phyloP scores from a whole-genome alignment of 2,888 invertebrate genomes.

The Eupeodes luniger region DNA sequence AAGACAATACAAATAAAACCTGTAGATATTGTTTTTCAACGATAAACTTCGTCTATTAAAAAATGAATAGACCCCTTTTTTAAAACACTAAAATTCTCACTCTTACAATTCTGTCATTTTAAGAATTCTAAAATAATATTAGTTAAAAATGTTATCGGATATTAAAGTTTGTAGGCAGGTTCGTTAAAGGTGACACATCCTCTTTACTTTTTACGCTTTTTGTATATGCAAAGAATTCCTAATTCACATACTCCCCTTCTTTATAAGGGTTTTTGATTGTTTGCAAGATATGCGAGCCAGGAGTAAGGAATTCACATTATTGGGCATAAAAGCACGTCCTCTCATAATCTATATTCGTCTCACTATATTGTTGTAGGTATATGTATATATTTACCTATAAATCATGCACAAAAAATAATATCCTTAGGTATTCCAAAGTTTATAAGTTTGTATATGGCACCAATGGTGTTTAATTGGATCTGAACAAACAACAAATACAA shows the following conservation, averaged over 20 bases:
- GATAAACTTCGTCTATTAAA: no score
- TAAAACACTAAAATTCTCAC: no score
- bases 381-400: background rate
- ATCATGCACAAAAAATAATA: conserved; percentile 24
- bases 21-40: no score
- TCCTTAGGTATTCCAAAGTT: conserved; percentile 43
- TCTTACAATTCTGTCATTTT: no score
- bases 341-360: conserved; percentile 16
- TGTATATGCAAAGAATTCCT: conserved; percentile 4
- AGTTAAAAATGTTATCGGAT: no score
- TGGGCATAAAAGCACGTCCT: conserved; percentile 44
- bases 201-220: background rate
- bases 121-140: no score
- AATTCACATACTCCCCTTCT: conserved; percentile 14
- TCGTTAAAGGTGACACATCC: background rate
- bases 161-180: no score
- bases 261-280: conserved; percentile 3
- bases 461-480: conserved; percentile 58
- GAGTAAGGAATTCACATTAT: conserved; percentile 23
- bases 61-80: no score
- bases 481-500: conserved; percentile 19
- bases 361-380: background rate
- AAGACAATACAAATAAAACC: no score
- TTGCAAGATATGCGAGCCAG: background rate
- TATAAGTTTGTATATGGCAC: conserved; percentile 44